These are phyloP conservation scores for Aplysia californica DNA, from an alignment of 1,140 invertebrate species.

Conservation along the genomic window DNA sequence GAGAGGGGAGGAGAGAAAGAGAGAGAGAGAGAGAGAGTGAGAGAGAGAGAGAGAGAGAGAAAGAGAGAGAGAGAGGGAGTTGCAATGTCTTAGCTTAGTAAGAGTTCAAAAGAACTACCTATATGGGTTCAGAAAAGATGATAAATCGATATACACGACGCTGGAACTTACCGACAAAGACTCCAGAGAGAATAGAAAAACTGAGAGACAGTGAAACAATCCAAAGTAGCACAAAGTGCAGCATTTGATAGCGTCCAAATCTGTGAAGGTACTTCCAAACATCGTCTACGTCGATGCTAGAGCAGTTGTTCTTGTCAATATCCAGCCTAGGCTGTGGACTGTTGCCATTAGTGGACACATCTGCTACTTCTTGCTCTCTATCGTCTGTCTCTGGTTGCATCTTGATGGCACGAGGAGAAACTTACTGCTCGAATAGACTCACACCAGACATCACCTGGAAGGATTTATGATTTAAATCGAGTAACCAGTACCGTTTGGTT, in stretches of 20 bases:
- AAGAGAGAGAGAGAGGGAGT: background rate
- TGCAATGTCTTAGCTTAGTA: background rate
- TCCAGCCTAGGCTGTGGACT: no score
- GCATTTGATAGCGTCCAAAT: slow-evolving; percentile 32
- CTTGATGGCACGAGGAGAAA: no score
- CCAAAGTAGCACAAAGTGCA: slow-evolving; percentile 17
- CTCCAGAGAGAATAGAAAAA: slow-evolving; percentile 23
- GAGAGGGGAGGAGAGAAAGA: background rate
- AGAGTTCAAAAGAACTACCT: background rate
- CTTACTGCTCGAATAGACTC: no score
- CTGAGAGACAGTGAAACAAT: slow-evolving; percentile 8
- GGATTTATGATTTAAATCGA: no score
- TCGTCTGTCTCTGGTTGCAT: no score
- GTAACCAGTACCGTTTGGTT: no score
- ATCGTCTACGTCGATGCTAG: slow-evolving; percentile 32
- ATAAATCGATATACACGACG: no score
- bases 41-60: background rate
- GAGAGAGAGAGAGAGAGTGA: background rate
- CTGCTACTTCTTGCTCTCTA: no score
- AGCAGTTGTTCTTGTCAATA: background rate
- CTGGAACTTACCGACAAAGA: slow-evolving; percentile 38
- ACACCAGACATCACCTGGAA: no score
- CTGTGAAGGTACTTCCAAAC: slow-evolving; percentile 24
- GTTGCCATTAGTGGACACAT: no score
- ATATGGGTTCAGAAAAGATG: background rate